phyloP scores from a whole-genome alignment of 2,797 vertebrate species.

The Sparidentex hasta region DNA sequence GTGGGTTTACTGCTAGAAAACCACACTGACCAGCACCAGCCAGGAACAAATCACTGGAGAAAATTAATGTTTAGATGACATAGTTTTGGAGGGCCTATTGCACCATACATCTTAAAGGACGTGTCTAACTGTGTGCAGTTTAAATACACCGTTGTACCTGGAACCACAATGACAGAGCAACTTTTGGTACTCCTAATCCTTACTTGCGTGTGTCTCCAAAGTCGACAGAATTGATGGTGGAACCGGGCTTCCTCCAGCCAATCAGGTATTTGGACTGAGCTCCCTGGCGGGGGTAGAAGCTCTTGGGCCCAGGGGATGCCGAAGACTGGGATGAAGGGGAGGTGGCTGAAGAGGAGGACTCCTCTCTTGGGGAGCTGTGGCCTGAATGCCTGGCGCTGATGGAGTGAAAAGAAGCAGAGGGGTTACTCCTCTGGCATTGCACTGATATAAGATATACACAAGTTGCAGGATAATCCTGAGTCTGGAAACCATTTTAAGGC shows the following conservation, averaged over 20 bases:
- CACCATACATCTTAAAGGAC: not conserved
- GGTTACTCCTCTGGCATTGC: not conserved
- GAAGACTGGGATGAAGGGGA: slow-evolving; percentile 95
- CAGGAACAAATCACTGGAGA: no score
- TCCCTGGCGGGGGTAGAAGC: slow-evolving; percentile 98
- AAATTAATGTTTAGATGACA: no score
- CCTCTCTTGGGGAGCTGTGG: slow-evolving; percentile 96
- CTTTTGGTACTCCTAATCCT: slow-evolving; percentile 66
- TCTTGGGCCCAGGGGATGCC: slow-evolving; percentile 93
- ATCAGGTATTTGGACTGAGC: slow-evolving; percentile 99
- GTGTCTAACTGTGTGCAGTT: not conserved
- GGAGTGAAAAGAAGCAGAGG: not conserved
- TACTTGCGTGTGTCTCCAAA: slow-evolving; percentile 99
- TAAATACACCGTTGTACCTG: not conserved
- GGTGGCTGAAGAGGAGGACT: slow-evolving; percentile 89
- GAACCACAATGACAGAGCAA: no score
- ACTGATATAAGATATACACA: not conserved
- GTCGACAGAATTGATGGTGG: slow-evolving; percentile 98
- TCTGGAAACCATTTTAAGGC: slow-evolving; percentile 3
- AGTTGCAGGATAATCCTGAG: not conserved
- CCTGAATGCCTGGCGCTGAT: slow-evolving; percentile 92
- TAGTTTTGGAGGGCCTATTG: no score
- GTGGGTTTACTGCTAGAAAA: no score
- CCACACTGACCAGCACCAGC: no score
- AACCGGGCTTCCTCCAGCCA: slow-evolving; percentile 99